Evolutionary conservation across 2,113 vertebrate species (phyloP).

Genomic region (Caracal caracal): DNA sequence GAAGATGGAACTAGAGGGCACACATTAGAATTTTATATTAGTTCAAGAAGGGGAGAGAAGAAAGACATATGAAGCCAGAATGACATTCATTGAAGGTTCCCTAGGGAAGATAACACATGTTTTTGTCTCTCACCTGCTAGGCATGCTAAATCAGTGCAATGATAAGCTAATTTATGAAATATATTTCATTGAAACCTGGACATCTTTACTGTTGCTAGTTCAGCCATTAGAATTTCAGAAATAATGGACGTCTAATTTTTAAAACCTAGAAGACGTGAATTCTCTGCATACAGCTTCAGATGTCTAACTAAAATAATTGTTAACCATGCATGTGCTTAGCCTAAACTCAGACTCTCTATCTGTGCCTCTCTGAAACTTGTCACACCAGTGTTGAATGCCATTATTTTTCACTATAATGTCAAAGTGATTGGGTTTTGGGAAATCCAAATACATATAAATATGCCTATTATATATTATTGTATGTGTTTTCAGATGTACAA

Average conservation of each 20-base stretch:
- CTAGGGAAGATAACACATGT: conserved; percentile 93
- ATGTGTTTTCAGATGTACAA: not conserved
- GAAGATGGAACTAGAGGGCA: conserved; percentile 90
- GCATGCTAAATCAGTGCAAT: conserved; percentile 93
- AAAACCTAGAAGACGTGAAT: conserved; percentile 70
- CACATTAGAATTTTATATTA: conserved; percentile 93
- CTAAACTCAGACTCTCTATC: conserved; percentile 72
- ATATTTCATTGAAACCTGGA: conserved; percentile 91
- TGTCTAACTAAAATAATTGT: conserved; percentile 70
- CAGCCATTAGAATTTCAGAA: conserved; percentile 87
- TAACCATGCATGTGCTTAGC: conserved; percentile 54
- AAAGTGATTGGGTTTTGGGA: conserved; percentile 14
- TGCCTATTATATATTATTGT: not conserved
- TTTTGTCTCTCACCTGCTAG: conserved; percentile 94
- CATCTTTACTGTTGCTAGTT: conserved; percentile 91
- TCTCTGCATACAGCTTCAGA: conserved; percentile 67
- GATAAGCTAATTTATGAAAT: conserved; percentile 93
- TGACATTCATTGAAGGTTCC: conserved; percentile 92
- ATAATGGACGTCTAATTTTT: conserved; percentile 83
- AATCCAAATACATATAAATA: not conserved
- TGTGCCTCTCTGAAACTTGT: conserved; percentile 39
- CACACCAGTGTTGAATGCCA: conserved; percentile 19
- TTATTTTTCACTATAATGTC: not conserved
- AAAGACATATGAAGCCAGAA: conserved; percentile 92
- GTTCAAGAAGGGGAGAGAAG: conserved; percentile 89